Percentiles rank a stretch among this genome's conserved stretches.
These are phyloP conservation scores for Sesia apiformis DNA, from an alignment of 2,888 invertebrate genomes.

Conservation along the genomic window DNA sequence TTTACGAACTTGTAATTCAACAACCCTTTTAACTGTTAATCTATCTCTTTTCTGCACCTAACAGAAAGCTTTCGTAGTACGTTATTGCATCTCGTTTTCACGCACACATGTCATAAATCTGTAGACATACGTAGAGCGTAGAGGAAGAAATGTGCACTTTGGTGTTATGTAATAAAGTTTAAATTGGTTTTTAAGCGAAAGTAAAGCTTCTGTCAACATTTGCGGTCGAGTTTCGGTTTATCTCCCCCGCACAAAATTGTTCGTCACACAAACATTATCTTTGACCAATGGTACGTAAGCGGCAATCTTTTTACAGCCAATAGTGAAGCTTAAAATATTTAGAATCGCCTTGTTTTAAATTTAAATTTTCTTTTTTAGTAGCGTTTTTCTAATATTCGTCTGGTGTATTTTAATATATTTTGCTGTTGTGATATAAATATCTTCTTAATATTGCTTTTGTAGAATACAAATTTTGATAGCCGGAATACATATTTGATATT, in stretches of 20 bases:
- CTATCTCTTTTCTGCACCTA: slow-evolving; percentile 27
- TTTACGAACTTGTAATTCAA: no score
- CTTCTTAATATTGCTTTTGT: no score
- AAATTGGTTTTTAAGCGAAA: slow-evolving; percentile 15
- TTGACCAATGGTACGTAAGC: slow-evolving; percentile 67
- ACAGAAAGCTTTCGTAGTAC: slow-evolving; percentile 18
- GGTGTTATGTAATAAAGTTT: slow-evolving; percentile 13
- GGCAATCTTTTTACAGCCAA: slow-evolving; percentile 55
- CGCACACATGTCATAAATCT: slow-evolving; percentile 30
- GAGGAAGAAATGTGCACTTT: background rate
- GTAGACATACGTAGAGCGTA: slow-evolving; percentile 3
- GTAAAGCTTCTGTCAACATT: slow-evolving; percentile 54
- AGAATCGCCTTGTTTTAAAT: slow-evolving; percentile 36
- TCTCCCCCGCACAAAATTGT: slow-evolving; percentile 64
- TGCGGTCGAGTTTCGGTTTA: slow-evolving; percentile 61
- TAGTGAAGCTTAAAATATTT: slow-evolving; percentile 38
- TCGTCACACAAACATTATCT: slow-evolving; percentile 66
- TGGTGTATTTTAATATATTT: no score
- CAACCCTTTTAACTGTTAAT: background rate
- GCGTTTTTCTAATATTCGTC: slow-evolving; percentile 12
- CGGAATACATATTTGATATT: no score
- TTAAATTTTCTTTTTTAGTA: slow-evolving; percentile 29
- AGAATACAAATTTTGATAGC: no score
- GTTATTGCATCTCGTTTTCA: slow-evolving; percentile 39
- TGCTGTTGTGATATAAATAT: no score